Conservation (phyloP, 2,888 invertebrate genomes). For the Rhingia campestris region DNA sequence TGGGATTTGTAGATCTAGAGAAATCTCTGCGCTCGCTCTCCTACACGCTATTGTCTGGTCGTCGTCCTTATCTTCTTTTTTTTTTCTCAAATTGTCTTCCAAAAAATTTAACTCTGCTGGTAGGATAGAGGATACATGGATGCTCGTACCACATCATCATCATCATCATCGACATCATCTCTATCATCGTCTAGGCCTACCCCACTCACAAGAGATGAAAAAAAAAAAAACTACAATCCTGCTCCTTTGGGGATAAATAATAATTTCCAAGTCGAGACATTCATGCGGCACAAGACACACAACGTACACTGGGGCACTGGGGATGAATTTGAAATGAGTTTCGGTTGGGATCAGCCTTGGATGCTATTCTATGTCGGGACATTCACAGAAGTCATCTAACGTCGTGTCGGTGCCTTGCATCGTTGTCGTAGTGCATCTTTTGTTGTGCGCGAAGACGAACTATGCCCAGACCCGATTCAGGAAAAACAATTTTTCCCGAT, state of each 20-base stretch:
- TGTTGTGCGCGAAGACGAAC: constrained; percentile 2
- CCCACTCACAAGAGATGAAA: constrained; percentile 16
- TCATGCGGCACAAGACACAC: constrained; percentile 49
- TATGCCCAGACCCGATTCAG: constrained; percentile 26
- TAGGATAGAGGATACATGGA: constrained; percentile 31
- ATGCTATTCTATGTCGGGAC: constrained; percentile 34
- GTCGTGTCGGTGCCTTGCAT: constrained; percentile 29
- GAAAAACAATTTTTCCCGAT: constrained; percentile 66
- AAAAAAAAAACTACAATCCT: not conserved
- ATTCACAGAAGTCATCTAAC: constrained; percentile 13
- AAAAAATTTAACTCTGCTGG: constrained; percentile 53
- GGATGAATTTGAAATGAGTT: constrained; percentile 72
- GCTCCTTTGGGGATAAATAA: constrained; percentile 69
- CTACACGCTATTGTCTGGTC: constrained; percentile 10
- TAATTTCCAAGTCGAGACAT: constrained; percentile 71
- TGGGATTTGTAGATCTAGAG: constrained; percentile 55
- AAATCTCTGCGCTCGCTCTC: constrained; percentile 48
- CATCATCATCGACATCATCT: constrained; percentile 27
- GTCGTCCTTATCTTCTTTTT: constrained; percentile 5
- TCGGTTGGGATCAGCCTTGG: constrained; percentile 5
- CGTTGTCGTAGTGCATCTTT: constrained; percentile 12
- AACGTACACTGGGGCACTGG: constrained; percentile 66
- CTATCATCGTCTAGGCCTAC: constrained; percentile 60
- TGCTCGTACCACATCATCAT: constrained; percentile 27
- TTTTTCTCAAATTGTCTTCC: constrained; percentile 52